These are phyloP conservation scores for Fissipunctia ypsillon DNA, from an alignment of 2,888 invertebrate genomes.

Conservation along the genomic window DNA sequence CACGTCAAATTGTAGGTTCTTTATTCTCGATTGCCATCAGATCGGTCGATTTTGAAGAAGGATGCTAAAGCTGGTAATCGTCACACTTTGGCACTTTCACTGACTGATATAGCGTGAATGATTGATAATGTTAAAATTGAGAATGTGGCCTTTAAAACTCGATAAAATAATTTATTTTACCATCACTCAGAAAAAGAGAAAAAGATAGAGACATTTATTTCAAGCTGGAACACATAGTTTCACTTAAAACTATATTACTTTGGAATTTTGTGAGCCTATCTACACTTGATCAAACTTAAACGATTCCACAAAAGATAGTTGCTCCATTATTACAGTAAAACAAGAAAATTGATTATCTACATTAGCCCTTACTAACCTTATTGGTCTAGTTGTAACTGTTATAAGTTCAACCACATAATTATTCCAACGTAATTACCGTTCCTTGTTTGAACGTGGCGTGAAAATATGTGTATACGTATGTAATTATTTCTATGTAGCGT, in stretches of 20 bases:
- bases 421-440: conserved; percentile 60
- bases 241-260: neutral
- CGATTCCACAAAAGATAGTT: conserved; percentile 8
- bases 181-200: neutral
- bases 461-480: conserved; percentile 61
- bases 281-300: neutral
- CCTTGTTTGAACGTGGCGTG: conserved; percentile 63
- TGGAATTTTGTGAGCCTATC: neutral
- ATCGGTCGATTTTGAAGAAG: too few species aligned
- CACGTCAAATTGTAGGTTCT: too few species aligned
- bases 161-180: neutral
- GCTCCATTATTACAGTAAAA: conserved; percentile 11
- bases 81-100: too few species aligned
- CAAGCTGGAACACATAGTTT: too few species aligned
- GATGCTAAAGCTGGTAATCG: too few species aligned
- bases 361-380: conserved; percentile 24
- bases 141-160: neutral
- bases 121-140: neutral
- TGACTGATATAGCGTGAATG: neutral
- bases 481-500: conserved; percentile 62
- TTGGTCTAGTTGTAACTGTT: conserved; percentile 27
- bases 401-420: conserved; percentile 60
- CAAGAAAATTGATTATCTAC: conserved; percentile 12
- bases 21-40: too few species aligned
- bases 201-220: neutral